These are phyloP conservation scores for Apodemia zela DNA, from an alignment of 2,888 invertebrate genomes.

Conservation along the genomic window DNA sequence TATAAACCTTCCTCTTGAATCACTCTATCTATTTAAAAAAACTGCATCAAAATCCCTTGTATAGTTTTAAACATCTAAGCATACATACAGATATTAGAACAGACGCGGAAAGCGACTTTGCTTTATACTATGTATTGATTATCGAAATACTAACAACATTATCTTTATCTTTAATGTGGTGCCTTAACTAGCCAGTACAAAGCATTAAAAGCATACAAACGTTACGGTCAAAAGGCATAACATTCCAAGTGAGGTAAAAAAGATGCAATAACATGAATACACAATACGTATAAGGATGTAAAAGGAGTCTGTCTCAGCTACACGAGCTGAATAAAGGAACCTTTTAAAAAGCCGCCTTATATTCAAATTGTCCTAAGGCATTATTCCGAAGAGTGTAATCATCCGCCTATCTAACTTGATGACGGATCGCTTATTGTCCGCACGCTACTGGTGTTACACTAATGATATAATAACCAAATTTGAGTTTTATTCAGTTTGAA, in stretches of 20 bases:
- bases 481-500: neutral
- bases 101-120: too few species aligned
- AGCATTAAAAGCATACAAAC: neutral
- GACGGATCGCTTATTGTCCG: constrained; percentile 75
- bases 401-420: constrained; percentile 66
- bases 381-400: constrained; percentile 54
- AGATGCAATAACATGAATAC: constrained; percentile 9
- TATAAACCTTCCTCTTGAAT: too few species aligned
- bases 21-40: too few species aligned
- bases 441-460: constrained; percentile 69
- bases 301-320: constrained; percentile 6
- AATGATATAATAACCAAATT: constrained; percentile 35
- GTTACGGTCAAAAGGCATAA: neutral
- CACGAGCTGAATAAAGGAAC: constrained; percentile 16
- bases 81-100: too few species aligned
- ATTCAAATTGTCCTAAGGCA: constrained; percentile 61
- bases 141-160: too few species aligned
- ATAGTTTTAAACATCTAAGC: too few species aligned
- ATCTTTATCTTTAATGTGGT: neutral
- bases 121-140: too few species aligned
- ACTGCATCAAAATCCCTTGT: too few species aligned
- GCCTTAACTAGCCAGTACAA: neutral
- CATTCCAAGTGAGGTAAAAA: constrained; percentile 10
- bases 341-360: constrained; percentile 36
- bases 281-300: constrained; percentile 13